Evolutionary conservation across 2,888 invertebrate species (phyloP).

Genomic region (Acronicta alni): DNA sequence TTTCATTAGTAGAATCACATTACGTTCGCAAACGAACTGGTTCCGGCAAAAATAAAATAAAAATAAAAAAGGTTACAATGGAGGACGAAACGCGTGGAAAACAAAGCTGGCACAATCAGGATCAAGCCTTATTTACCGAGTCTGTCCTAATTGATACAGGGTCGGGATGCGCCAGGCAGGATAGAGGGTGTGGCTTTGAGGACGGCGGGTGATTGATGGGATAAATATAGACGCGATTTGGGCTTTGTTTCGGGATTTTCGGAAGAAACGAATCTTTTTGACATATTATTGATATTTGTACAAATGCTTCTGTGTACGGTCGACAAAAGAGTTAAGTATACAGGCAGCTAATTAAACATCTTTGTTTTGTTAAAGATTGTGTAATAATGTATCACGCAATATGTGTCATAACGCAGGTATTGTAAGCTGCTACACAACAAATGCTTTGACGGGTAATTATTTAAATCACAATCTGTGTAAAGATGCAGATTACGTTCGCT

Average conservation of each 20-base stretch:
- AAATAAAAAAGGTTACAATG: slow-evolving; percentile 62
- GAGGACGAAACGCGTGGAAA: slow-evolving; percentile 64
- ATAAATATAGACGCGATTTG: slow-evolving; percentile 15
- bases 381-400: too few species aligned
- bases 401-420: too few species aligned
- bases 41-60: slow-evolving; percentile 49
- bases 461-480: too few species aligned
- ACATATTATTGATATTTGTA: slow-evolving; percentile 17
- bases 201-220: slow-evolving; percentile 54
- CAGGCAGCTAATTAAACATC: too few species aligned
- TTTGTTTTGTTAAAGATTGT: too few species aligned
- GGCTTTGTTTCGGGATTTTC: slow-evolving; percentile 4
- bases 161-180: slow-evolving; percentile 65
- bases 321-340: too few species aligned
- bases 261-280: not conserved
- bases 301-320: not conserved
- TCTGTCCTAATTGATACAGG: slow-evolving; percentile 82
- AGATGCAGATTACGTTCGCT: too few species aligned
- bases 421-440: too few species aligned
- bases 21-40: slow-evolving; percentile 53
- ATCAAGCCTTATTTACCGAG: slow-evolving; percentile 79
- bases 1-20: slow-evolving; percentile 64
- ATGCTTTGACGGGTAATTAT: too few species aligned
- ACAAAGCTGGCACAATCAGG: slow-evolving; percentile 77
- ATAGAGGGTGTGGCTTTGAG: slow-evolving; percentile 59